Conservation (phyloP, 2,888 invertebrate genomes). For the Eugnorisma glareosa region DNA sequence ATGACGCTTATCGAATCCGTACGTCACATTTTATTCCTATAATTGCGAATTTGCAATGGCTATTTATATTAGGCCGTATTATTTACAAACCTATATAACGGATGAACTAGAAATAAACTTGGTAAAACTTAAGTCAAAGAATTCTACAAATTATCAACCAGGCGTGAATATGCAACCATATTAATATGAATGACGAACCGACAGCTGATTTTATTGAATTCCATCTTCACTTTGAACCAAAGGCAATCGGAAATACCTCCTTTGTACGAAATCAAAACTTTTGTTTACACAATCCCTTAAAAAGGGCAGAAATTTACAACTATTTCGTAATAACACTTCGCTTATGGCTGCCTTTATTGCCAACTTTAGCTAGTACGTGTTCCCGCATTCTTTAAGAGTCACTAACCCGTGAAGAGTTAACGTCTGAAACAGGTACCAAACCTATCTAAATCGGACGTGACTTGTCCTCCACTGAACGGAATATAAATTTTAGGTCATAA, state of each 20-base stretch:
- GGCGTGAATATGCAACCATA: constrained; percentile 4
- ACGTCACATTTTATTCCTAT: background rate
- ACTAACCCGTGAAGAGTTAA: constrained; percentile 61
- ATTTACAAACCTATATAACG: background rate
- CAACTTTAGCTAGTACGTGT: constrained; percentile 60
- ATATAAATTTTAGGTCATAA: constrained; percentile 63
- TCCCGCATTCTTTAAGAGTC: constrained; percentile 40
- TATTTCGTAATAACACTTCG: constrained; percentile 48
- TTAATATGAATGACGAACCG: constrained; percentile 30
- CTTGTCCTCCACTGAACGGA: constrained; percentile 63
- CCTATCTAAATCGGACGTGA: constrained; percentile 69
- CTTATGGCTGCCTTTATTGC: constrained; percentile 64
- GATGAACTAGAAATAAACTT: too few relatives aligned
- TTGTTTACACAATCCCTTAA: constrained; percentile 20
- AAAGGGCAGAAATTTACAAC: constrained; percentile 54
- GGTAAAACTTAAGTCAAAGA: background rate
- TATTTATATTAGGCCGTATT: background rate
- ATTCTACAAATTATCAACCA: background rate
- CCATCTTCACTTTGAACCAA: constrained; percentile 28
- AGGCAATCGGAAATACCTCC: background rate
- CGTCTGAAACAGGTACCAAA: constrained; percentile 65
- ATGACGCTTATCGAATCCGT: background rate
- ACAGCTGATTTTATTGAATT: constrained; percentile 32
- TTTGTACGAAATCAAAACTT: constrained; percentile 31
- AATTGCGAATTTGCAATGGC: background rate